Evolutionary conservation across 2,888 invertebrate species (phyloP), one percentile per base, ranked within the genome.

Genomic region (Poecilobothrus nobilitatus): DNA sequence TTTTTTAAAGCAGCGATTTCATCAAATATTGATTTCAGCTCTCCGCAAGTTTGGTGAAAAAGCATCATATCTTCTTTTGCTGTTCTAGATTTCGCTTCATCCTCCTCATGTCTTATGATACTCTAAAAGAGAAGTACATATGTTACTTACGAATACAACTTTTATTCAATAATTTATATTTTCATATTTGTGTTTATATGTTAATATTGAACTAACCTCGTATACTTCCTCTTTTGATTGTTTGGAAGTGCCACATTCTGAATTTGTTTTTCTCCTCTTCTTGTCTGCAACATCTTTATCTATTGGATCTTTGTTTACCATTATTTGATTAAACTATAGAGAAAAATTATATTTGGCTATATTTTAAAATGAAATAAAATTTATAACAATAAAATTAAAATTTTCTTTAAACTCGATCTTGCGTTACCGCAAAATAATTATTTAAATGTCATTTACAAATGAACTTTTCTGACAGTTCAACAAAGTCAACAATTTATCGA

Each of bases 1-100:
- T 79, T 79, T 82, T 92, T 92, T 8, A 90, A 76, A 71, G 87
- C 85, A 15, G 86, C 84, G 71, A 93, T 91, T 75, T 90, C 88
- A 65, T 83, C 82, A 80, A 94, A 87, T 18, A 89, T 80, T 71
- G 86, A 84, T 66, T 89, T 84, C 62, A 94, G 86, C 73, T 89
- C 87, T n/a, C 33, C 33, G 18, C 65, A 65, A 10, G 71, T 71
- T 15, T 70, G 66, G 62, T 70, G 70, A 67, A 72, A 71, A 10
- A 71, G 20, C 8, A 70, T 63, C 67, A 69, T 70, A 65, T 72
- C 72, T 34, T 70, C 69, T 3, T 72, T 70, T 12, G 70, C 63
- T 10, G 69, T n/a, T 21, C 72, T 66, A 12, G 63, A 27, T 22
- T 67, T 65, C 8, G 72, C 70, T 61, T 72, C 72, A n/a, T 71